These are phyloP conservation scores for Archocentrus centrarchus DNA, from an alignment of 2,113 vertebrate genomes.

Conservation along the genomic window DNA sequence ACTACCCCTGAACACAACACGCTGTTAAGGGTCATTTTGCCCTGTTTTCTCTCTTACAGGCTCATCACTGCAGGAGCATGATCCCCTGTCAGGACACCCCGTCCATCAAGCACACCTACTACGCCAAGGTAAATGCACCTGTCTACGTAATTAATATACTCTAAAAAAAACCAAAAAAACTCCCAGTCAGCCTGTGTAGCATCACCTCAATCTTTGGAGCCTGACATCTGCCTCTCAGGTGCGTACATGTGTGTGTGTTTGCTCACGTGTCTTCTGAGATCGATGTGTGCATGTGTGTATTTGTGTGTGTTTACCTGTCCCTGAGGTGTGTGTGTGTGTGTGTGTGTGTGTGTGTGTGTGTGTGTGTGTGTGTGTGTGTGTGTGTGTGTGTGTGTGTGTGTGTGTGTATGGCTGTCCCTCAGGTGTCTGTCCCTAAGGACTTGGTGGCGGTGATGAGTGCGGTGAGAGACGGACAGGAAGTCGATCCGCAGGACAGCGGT, in stretches of 20 bases:
- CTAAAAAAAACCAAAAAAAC: background rate
- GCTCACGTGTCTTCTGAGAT: constrained; percentile 38
- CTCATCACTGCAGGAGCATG: constrained; percentile 93
- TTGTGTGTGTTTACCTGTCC: constrained; percentile 43
- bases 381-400: constrained; percentile 75
- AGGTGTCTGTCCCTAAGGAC: constrained; percentile 89
- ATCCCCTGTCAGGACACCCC: constrained; percentile 96
- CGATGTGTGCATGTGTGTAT: too few relatives aligned
- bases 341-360: background rate
- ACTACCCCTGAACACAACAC: background rate
- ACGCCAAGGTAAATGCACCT: constrained; percentile 86
- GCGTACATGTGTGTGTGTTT: background rate
- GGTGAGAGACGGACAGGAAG: constrained; percentile 85
- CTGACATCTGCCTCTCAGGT: background rate
- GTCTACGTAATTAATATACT: background rate
- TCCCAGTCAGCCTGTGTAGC: background rate
- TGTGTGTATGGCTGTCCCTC: background rate
- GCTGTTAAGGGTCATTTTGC: accelerated
- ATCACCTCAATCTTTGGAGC: background rate
- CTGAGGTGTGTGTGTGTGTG: background rate
- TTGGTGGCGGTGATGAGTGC: constrained; percentile 97
- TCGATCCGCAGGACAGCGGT: constrained; percentile 84
- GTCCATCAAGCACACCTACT: constrained; percentile 94
- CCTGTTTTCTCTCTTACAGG: constrained; percentile 75
- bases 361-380: background rate